Base-by-base conservation (phyloP, 2,888 invertebrate genomes). In the Smittia sp. region DNA sequence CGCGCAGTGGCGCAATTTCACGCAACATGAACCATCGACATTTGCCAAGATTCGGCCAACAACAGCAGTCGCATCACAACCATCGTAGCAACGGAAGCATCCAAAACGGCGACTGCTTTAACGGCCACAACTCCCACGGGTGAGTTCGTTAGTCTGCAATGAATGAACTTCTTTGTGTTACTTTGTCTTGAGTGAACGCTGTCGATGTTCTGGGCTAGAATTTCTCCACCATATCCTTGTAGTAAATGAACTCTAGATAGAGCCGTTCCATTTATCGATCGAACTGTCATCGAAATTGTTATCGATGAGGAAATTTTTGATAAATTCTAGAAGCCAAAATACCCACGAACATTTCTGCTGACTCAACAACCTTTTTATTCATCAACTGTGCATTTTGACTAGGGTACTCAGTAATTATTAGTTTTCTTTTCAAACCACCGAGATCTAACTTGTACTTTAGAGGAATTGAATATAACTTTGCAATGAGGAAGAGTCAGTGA, bases 11-110 rank as follows among this genome's bases (percentile, higher is more conserved):
- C 58, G 72, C 72, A 20, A 27, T 54, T 15, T 54, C 54, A 13
- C 54, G 72, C 24, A 72, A 72, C 54, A 69, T 69, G 69, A 69
- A 69, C 27, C 69, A 69, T 15, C 69, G 69, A 54, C 32, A 32
- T 32, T n/a, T 69, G 32, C 67, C 58, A 15, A 32, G 72, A 38
- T 62, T 62, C 15, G 58, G 58, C 32, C 62, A 38, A 9, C 46
- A 58, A 41, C 52, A 70, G 18, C 70, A 70, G 54, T 38, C 27
- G 15, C 70, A 70, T 32, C 70, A 70, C 27, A 70, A 54, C 54
- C 52, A 52, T 41, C 62, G 38, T 24, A 27, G 39, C n/a, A 62
- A 39, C 52, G 27, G 27, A 9, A 20, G 46, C 38, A 62, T 38
- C 52, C 58, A 72, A 15, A 62, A 72, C 15, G 62, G 38, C 1